A percentile compares a stretch with the other conserved stretches of the same genome.
Conservation (phyloP, 2,888 invertebrate species). For the Sthenelais limicola region DNA sequence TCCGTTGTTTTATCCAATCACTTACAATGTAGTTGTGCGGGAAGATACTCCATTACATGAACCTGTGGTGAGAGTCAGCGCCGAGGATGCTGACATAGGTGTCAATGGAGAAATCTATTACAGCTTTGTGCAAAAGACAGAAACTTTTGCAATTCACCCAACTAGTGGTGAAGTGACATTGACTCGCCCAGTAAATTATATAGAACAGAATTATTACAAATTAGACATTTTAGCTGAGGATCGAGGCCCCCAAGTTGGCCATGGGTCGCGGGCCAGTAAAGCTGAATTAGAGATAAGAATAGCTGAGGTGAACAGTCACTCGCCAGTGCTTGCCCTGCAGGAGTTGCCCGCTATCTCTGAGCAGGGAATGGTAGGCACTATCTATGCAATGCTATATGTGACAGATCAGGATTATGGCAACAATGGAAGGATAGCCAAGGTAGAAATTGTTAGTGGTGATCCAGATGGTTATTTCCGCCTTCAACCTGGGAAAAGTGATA, state of each 20-base stretch:
- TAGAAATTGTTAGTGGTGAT: slow-evolving; percentile 86
- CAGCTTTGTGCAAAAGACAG: slow-evolving; percentile 84
- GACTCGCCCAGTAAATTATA: slow-evolving; percentile 82
- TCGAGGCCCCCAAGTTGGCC: slow-evolving; percentile 77
- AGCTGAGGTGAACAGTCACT: slow-evolving; percentile 84
- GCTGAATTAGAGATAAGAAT: slow-evolving; percentile 75
- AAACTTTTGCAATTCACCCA: slow-evolving; percentile 89
- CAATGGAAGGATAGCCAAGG: slow-evolving; percentile 82
- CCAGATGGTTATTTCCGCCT: slow-evolving; percentile 91
- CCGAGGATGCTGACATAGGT: slow-evolving; percentile 96
- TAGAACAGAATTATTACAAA: slow-evolving; percentile 81
- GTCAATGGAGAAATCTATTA: slow-evolving; percentile 98
- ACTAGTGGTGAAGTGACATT: slow-evolving; percentile 90
- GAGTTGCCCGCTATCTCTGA: slow-evolving; percentile 84
- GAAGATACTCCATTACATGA: slow-evolving; percentile 91
- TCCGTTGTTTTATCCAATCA: slow-evolving; percentile 92
- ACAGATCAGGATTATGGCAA: slow-evolving; percentile 87
- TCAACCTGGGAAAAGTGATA: slow-evolving; percentile 48
- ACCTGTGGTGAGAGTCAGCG: slow-evolving; percentile 81
- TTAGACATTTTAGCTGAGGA: slow-evolving; percentile 89
- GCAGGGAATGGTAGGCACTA: slow-evolving; percentile 80
- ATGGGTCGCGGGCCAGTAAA: slow-evolving; percentile 32
- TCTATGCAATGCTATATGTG: slow-evolving; percentile 91
- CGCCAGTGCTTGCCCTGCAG: slow-evolving; percentile 87
- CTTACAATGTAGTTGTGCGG: slow-evolving; percentile 88